phyloP scores from a whole-genome alignment of 2,113 vertebrate species.

The Phyllopteryx taeniolatus region DNA sequence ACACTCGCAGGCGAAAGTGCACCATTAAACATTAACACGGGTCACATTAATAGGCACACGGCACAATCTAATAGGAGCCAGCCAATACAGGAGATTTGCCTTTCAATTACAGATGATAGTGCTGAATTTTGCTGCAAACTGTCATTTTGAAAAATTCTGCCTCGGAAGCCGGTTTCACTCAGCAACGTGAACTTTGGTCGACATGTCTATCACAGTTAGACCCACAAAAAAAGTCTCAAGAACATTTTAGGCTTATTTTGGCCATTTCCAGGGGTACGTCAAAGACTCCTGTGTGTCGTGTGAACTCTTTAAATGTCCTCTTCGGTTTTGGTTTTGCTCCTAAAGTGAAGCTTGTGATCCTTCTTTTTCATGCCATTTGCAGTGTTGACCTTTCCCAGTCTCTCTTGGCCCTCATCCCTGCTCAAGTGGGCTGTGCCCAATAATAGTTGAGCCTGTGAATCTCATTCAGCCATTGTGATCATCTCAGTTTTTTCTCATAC shows the following conservation, averaged over 20 bases:
- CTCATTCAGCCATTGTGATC: constrained; percentile 65
- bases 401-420: constrained; percentile 64
- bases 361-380: constrained; percentile 65
- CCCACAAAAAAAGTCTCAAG: no score
- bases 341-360: constrained; percentile 49
- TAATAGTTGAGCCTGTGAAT: constrained; percentile 69
- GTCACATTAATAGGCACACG: no score
- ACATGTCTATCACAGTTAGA: no score
- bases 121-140: background rate
- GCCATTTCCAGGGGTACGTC: background rate
- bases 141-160: background rate
- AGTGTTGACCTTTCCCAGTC: constrained; percentile 71
- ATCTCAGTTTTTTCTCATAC: constrained; percentile 50
- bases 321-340: constrained; percentile 45
- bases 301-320: constrained; percentile 37
- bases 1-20: no score
- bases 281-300: background rate
- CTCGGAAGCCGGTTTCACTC: no score
- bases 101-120: background rate
- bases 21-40: no score
- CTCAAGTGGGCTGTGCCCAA: constrained; percentile 63
- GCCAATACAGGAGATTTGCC: no score
- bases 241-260: background rate
- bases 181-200: no score
- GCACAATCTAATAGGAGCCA: no score